phyloP scores from a whole-genome alignment of 2,888 invertebrate species.

The Saturnia japonica region DNA sequence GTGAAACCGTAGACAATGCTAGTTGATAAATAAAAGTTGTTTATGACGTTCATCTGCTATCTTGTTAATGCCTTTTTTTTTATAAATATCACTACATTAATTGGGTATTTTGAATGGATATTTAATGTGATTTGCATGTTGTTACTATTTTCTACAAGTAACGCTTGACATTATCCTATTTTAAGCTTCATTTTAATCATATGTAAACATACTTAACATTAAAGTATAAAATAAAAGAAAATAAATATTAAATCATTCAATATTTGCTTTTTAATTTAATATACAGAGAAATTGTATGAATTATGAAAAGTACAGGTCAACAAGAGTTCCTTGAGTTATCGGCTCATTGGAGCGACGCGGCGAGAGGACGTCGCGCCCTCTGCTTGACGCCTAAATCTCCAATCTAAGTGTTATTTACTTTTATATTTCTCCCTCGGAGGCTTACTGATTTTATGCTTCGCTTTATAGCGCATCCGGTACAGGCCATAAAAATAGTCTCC shows the following conservation, averaged over 20 bases:
- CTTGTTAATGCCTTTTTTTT: not conserved
- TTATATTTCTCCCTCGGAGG: conserved; percentile 70
- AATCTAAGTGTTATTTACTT: conserved; percentile 76
- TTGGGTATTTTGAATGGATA: not conserved
- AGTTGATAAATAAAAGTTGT: too few relatives aligned
- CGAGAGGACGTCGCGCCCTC: conserved; percentile 44
- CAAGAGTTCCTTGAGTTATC: conserved; percentile 46
- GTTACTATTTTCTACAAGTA: too few relatives aligned
- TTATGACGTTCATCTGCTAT: not conserved
- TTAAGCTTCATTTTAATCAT: too few relatives aligned
- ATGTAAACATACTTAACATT: not conserved
- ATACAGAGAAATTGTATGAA: conserved; percentile 24
- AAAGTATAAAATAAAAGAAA: not conserved
- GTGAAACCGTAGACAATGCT: too few relatives aligned
- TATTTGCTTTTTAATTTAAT: conserved; percentile 19
- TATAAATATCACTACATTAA: not conserved
- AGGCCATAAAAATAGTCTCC: conserved; percentile 75
- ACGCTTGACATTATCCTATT: too few relatives aligned
- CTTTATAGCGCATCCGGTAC: conserved; percentile 76
- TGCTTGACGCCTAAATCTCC: conserved; percentile 61
- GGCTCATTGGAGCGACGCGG: conserved; percentile 53
- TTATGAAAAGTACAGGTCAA: conserved; percentile 53
- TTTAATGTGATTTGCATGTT: not conserved
- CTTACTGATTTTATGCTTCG: conserved; percentile 74
- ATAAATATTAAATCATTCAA: not conserved